A percentile compares a stretch with the other conserved stretches of the same genome.
phyloP scores from a whole-genome alignment of 2,888 invertebrate species.

The Sthenelais limicola region DNA sequence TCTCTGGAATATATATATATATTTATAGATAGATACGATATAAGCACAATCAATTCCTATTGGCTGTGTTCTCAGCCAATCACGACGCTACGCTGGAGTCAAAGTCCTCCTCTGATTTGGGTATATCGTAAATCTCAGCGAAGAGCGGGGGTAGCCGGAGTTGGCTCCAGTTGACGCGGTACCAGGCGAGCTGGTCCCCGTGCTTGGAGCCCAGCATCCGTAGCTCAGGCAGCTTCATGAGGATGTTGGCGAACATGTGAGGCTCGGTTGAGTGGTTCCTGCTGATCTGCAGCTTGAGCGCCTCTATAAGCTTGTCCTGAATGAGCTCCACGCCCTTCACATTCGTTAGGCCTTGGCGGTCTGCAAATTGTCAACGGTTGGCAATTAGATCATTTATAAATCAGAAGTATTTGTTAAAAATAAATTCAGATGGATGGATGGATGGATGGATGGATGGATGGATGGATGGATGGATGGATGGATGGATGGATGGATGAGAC shows the following conservation, averaged over 20 bases:
- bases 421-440: not conserved
- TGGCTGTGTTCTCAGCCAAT: too few relatives aligned
- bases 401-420: not conserved
- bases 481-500: not conserved
- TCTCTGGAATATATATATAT: too few relatives aligned
- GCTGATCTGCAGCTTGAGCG: slow-evolving; percentile 84
- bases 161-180: slow-evolving; percentile 83
- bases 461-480: not conserved
- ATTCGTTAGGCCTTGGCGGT: slow-evolving; percentile 86
- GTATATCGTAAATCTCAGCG: slow-evolving; percentile 96
- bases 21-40: too few relatives aligned
- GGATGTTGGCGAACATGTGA: slow-evolving; percentile 76
- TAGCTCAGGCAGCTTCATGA: slow-evolving; percentile 82
- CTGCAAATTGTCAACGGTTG: slow-evolving; percentile 71
- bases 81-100: slow-evolving; percentile 20
- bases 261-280: slow-evolving; percentile 78
- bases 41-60: too few relatives aligned
- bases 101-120: slow-evolving; percentile 48
- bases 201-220: slow-evolving; percentile 87
- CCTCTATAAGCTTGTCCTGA: slow-evolving; percentile 87
- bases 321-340: slow-evolving; percentile 83
- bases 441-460: not conserved
- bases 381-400: not conserved
- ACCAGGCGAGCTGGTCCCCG: slow-evolving; percentile 86
- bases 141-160: slow-evolving; percentile 89